phyloP scores from a whole-genome alignment of 2,888 invertebrate genomes.

The Drosophila picticornis region DNA sequence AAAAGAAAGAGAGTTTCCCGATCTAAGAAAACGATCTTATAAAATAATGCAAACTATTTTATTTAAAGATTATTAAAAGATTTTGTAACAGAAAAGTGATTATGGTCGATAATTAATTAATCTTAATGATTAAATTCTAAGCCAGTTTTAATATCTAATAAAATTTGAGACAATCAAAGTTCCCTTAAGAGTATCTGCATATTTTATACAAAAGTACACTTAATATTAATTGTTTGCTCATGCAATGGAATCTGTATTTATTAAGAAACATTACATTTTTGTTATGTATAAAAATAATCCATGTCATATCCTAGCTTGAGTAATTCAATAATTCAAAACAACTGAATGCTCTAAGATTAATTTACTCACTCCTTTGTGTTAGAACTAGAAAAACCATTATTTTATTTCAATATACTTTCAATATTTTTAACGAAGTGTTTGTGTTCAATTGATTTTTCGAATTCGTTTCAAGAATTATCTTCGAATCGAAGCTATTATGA shows the following conservation, averaged over 20 bases:
- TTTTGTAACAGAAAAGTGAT: background rate
- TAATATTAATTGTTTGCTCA: conserved; percentile 7
- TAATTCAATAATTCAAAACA: conserved; percentile 18
- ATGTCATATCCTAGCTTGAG: conserved; percentile 11
- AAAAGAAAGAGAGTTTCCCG: background rate
- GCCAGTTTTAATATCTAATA: background rate
- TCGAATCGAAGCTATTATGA: background rate
- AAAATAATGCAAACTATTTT: background rate
- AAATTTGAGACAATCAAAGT: background rate
- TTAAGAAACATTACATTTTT: conserved; percentile 13
- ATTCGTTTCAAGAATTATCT: background rate
- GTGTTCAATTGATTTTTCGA: background rate
- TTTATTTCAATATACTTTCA: background rate
- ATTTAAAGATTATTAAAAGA: background rate
- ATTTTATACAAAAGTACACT: background rate
- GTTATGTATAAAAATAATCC: conserved; percentile 13
- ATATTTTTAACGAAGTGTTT: background rate
- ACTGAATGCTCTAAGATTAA: background rate
- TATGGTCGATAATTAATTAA: background rate
- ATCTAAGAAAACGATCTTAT: background rate
- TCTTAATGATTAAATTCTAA: background rate
- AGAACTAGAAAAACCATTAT: background rate
- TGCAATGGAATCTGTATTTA: conserved; percentile 3
- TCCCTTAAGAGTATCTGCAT: background rate
- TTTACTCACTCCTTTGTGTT: background rate